Conservation (phyloP, 2,888 invertebrate genomes). For the Lasioglossum lativentre region DNA sequence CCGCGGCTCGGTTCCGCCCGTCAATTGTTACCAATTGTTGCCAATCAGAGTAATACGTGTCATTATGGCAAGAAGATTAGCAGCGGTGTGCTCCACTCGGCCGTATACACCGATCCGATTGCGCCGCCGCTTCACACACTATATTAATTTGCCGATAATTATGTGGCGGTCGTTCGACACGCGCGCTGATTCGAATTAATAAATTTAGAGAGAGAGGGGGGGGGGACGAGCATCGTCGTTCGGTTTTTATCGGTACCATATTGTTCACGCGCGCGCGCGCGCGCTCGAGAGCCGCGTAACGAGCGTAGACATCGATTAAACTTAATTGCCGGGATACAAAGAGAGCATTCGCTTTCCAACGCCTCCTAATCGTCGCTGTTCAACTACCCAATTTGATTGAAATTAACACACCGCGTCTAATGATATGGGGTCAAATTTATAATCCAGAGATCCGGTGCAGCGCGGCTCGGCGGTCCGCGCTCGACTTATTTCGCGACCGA, state of each 20-base stretch:
- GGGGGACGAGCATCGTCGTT: neutral
- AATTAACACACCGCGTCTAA: conserved; percentile 36
- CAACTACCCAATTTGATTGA: conserved; percentile 49
- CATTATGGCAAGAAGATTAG: conserved; percentile 75
- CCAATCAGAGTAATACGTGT: conserved; percentile 83
- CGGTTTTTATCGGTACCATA: neutral
- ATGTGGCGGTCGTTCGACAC: conserved; percentile 62
- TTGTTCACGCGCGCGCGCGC: neutral
- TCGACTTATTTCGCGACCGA: neutral
- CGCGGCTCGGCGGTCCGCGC: neutral
- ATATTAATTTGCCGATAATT: conserved; percentile 78
- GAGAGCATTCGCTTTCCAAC: conserved; percentile 18
- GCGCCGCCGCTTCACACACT: conserved; percentile 62
- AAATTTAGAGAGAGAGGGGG: neutral
- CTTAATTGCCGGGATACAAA: conserved; percentile 25
- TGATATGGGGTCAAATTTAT: conserved; percentile 44
- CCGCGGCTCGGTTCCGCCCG: conserved; percentile 80
- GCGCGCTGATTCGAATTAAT: conserved; percentile 38
- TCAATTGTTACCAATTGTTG: conserved; percentile 84
- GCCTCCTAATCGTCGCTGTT: conserved; percentile 24
- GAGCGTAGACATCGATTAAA: conserved; percentile 21
- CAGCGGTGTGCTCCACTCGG: conserved; percentile 67
- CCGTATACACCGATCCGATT: conserved; percentile 68
- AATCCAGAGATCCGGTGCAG: conserved; percentile 60
- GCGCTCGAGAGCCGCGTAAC: neutral